Evolutionary conservation across 2,113 vertebrate genomes (phyloP), one percentile per base, ranked within the genome.

Genomic region (Geothlypis trichas): DNA sequence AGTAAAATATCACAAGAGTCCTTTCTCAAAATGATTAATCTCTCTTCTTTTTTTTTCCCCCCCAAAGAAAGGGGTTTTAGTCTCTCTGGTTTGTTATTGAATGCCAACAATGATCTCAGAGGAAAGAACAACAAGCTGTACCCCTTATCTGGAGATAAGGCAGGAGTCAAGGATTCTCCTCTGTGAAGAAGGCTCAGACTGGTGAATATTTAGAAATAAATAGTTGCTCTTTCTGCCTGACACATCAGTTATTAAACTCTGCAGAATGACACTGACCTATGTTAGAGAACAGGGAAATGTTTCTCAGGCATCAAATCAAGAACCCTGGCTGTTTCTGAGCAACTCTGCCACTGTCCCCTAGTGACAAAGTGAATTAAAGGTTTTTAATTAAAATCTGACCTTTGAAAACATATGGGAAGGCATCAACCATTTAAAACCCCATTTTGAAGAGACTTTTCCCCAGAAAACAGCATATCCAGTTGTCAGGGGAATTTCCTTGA

Each of bases 351-450:
- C 49, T 72, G 73, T 67, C 19, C 59, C 33, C 44, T 27, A 33
- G 73, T 30, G 58, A 90, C 52, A 61, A 58, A 44, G 14, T 26
- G 73, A 63, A 63, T 87, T 59, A 47, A 80, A 80, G 39, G 65
- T 35, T 87, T 92, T 90, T 84, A 90, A 81, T 92, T 94, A 94
- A 94, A 94, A 92, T 59, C 31, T 84, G 89, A 95, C 86, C 74
- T 94, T 90, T 87, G 47, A 67, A 95, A 90, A 80, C 44, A 44
- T 67, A 68, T 30, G 63, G 86, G 59, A 44, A 77, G 55, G 31
- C 73, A 63, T 35, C 65, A 68, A 51, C 31, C 54, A 33, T 75
- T 90, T 75, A 46, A 75, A 91, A 78, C 51, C 26, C 51, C 46
- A 42, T 68, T 94, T 90, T 77, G 66, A 90, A 81, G n/a, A 90